Conservation (phyloP, 2,113 vertebrate species). For the Leucopternis melanops region DNA sequence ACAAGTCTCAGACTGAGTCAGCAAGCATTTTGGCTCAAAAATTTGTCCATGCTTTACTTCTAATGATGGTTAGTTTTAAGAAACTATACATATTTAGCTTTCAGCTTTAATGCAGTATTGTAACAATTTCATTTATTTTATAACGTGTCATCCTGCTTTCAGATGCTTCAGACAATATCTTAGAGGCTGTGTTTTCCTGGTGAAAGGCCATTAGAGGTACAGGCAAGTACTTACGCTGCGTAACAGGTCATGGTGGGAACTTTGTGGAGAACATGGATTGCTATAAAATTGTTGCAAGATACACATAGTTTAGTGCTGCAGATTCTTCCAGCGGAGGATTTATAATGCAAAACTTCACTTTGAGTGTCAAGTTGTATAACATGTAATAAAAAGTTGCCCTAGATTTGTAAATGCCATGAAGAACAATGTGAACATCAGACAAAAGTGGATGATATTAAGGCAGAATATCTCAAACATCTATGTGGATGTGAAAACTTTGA, state of each 20-base stretch:
- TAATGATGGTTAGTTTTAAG: background rate
- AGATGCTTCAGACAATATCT: background rate
- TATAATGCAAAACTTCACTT: background rate
- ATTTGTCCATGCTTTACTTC: background rate
- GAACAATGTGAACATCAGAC: background rate
- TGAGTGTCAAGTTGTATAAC: background rate
- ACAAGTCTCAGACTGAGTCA: background rate
- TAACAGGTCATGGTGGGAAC: background rate
- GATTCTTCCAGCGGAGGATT: background rate
- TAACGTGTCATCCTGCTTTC: background rate
- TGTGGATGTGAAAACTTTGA: background rate
- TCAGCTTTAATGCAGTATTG: background rate
- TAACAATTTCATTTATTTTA: background rate
- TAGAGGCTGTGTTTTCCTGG: background rate
- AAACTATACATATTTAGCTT: background rate
- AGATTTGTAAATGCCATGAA: background rate
- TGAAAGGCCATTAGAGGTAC: background rate
- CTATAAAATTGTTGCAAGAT: background rate
- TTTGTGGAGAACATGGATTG: background rate
- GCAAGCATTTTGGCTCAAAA: background rate
- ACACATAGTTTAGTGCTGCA: background rate
- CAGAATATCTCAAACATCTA: background rate
- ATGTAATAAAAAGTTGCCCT: background rate
- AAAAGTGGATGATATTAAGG: background rate
- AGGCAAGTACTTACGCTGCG: background rate